Evolutionary conservation across 1,140 invertebrate genomes (phyloP).

Genomic region (Gonatopus flavifemur): DNA sequence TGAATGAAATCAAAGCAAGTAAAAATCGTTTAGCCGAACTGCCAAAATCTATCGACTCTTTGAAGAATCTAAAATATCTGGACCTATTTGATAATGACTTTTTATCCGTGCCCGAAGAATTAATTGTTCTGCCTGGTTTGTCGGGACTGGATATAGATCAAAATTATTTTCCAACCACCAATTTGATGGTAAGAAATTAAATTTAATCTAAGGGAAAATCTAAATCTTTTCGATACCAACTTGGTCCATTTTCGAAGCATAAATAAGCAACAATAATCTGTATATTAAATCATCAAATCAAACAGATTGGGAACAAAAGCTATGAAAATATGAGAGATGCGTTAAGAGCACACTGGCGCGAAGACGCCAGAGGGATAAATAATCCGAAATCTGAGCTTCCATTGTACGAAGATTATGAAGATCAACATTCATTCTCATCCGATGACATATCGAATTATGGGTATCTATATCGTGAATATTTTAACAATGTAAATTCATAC

Average conservation of each 20-base stretch:
- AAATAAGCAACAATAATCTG: not conserved
- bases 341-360: slow-evolving; percentile 7
- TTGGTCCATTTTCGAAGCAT: slow-evolving; percentile 7
- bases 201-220: not conserved
- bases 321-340: slow-evolving; percentile 16
- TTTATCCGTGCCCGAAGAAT: slow-evolving; percentile 7
- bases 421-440: not conserved
- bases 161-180: slow-evolving; percentile 25
- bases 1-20: slow-evolving; percentile 25
- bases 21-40: slow-evolving; percentile 29
- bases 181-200: slow-evolving; percentile 23
- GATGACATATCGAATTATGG: not conserved
- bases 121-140: slow-evolving; percentile 18
- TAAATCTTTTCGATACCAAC: not conserved
- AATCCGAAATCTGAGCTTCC: not conserved
- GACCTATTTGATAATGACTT: slow-evolving; percentile 44
- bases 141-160: slow-evolving; percentile 34
- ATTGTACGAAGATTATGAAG: not conserved
- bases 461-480: not conserved
- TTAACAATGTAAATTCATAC: not conserved
- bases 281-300: slow-evolving; percentile 11
- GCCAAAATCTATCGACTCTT: slow-evolving; percentile 24
- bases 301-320: slow-evolving; percentile 8
- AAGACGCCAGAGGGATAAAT: slow-evolving; percentile 8
- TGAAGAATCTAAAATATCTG: slow-evolving; percentile 27